Evolutionary conservation across 30 jellyfish, hydroid and myxozoan genomes (phyloP).

Genomic region (Cassiopea xamachana): DNA sequence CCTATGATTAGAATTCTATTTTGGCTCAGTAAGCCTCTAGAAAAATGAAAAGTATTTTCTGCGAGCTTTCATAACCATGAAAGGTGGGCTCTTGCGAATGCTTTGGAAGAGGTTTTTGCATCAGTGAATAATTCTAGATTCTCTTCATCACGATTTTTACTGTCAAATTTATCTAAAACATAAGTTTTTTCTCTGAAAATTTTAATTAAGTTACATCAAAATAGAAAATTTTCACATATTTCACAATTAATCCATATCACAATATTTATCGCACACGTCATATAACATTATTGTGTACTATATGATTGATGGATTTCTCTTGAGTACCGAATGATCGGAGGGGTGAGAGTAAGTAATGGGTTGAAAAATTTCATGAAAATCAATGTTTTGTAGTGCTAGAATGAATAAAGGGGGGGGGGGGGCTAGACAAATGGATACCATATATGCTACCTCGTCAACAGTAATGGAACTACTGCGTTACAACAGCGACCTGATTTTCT

Average conservation of each 20-base stretch:
- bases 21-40: not conserved
- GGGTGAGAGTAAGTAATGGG: too few relatives aligned
- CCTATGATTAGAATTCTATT: not conserved
- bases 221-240: not conserved
- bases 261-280: not conserved
- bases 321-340: too few relatives aligned
- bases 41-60: too few relatives aligned
- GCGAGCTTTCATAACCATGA: not conserved
- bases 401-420: too few relatives aligned
- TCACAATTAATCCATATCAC: not conserved
- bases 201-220: too few relatives aligned
- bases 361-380: too few relatives aligned
- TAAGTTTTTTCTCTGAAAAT: not conserved
- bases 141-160: not conserved
- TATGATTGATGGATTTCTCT: not conserved
- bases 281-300: not conserved
- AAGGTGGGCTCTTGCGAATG: not conserved
- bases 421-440: too few relatives aligned
- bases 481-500: too few relatives aligned
- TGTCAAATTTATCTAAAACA: not conserved
- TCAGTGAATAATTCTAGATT: not conserved
- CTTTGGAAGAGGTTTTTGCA: not conserved
- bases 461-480: too few relatives aligned
- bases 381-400: too few relatives aligned
- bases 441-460: too few relatives aligned